Conservation (phyloP, 2,797 vertebrate genomes). For the Clarias platycephalus region DNA sequence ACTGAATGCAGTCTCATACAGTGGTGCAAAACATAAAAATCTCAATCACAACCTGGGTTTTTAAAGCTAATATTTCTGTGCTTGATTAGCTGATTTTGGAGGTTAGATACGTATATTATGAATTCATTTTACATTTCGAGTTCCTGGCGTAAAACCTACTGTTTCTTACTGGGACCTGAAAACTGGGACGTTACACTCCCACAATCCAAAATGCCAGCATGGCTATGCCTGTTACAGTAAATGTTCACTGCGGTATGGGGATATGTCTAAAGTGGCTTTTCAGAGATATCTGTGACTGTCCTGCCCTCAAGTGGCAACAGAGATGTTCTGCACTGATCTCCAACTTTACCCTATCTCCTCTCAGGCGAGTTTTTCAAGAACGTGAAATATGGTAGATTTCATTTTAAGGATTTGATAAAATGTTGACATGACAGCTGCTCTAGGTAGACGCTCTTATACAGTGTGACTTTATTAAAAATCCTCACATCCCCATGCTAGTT, state of each 20-base stretch:
- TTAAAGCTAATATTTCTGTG: background rate
- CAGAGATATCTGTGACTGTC: constrained; percentile 1
- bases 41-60: background rate
- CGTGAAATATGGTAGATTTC: background rate
- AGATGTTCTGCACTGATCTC: background rate
- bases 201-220: background rate
- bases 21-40: background rate
- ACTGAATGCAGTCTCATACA: background rate
- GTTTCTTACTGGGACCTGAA: background rate
- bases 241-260: background rate
- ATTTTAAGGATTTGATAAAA: background rate
- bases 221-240: background rate
- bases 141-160: background rate
- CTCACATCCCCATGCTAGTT: background rate
- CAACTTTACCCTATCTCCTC: background rate
- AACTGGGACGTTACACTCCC: background rate
- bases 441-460: background rate
- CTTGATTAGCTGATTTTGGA: background rate
- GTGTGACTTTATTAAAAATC: background rate
- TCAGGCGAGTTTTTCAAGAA: too few species aligned
- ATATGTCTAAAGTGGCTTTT: background rate
- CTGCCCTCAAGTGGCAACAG: constrained; percentile 36
- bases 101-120: background rate
- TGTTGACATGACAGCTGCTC: background rate
- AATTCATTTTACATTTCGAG: background rate